Percentiles rank a stretch among this genome's conserved stretches.
Conservation (phyloP, 2,888 invertebrate species). For the Acronicta aceris region DNA sequence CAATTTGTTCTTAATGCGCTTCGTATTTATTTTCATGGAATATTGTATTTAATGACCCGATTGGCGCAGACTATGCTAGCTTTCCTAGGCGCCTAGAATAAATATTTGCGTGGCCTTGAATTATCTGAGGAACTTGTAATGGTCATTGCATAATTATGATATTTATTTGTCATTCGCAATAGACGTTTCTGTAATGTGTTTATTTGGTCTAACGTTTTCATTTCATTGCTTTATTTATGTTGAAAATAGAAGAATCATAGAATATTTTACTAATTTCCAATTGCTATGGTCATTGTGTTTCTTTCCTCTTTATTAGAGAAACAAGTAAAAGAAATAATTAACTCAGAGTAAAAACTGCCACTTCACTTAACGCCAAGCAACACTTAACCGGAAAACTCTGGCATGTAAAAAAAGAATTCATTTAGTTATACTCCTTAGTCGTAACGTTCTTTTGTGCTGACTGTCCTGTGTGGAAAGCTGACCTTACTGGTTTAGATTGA, state of each 20-base stretch:
- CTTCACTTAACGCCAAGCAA: neutral
- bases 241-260: too few relatives aligned
- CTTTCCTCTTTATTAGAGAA: neutral
- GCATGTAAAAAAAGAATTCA: neutral
- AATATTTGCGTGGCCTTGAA: neutral
- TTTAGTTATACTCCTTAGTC: neutral
- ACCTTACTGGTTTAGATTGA: conserved; percentile 11
- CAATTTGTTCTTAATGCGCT: conserved; percentile 33
- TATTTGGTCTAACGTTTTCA: too few relatives aligned
- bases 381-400: neutral
- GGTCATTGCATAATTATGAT: too few relatives aligned
- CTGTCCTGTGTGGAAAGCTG: neutral
- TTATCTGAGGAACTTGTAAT: neutral
- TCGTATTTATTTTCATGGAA: conserved; percentile 26
- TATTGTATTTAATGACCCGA: conserved; percentile 21
- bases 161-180: too few relatives aligned
- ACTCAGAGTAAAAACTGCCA: neutral
- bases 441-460: conserved; percentile 1
- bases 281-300: neutral
- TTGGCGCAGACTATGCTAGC: neutral
- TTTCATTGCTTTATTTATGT: too few relatives aligned
- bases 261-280: too few relatives aligned
- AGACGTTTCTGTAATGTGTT: too few relatives aligned
- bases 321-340: neutral
- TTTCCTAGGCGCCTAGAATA: neutral